These are phyloP conservation scores for Limnodromus scolopaceus DNA, from an alignment of 2,797 vertebrate genomes.

Conservation along the genomic window DNA sequence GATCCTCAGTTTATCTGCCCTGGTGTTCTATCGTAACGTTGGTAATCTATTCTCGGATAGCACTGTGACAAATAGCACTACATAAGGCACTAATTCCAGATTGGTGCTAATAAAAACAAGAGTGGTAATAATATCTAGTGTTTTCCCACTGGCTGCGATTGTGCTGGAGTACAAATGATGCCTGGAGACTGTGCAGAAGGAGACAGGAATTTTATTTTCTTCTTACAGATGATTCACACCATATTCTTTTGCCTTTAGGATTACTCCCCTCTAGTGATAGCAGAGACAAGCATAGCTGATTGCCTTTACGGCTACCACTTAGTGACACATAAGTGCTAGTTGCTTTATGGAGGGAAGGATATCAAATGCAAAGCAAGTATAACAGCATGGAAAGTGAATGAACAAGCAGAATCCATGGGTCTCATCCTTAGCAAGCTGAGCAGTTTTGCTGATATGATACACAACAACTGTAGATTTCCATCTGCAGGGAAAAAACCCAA, in stretches of 20 bases:
- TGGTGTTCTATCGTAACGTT: neutral
- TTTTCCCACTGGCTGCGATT: constrained; percentile 1
- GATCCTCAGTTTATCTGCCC: neutral
- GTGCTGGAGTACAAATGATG: neutral
- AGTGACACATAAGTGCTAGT: neutral
- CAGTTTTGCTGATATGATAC: neutral
- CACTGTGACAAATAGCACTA: neutral
- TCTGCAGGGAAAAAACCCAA: neutral
- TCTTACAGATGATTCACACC: neutral
- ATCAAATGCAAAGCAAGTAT: neutral
- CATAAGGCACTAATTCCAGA: neutral
- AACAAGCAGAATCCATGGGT: neutral
- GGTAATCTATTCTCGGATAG: neutral
- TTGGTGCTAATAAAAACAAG: neutral
- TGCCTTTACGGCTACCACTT: neutral
- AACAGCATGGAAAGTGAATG: neutral
- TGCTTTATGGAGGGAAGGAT: neutral
- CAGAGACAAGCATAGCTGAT: neutral
- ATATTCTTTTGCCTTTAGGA: neutral
- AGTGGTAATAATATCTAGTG: neutral
- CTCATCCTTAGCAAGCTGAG: neutral
- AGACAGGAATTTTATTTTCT: constrained; percentile 4
- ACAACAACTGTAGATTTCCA: neutral
- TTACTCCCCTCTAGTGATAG: neutral
- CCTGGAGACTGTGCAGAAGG: neutral